Base-by-base conservation (phyloP, 2,113 vertebrate species). In the Elachura formosa region DNA sequence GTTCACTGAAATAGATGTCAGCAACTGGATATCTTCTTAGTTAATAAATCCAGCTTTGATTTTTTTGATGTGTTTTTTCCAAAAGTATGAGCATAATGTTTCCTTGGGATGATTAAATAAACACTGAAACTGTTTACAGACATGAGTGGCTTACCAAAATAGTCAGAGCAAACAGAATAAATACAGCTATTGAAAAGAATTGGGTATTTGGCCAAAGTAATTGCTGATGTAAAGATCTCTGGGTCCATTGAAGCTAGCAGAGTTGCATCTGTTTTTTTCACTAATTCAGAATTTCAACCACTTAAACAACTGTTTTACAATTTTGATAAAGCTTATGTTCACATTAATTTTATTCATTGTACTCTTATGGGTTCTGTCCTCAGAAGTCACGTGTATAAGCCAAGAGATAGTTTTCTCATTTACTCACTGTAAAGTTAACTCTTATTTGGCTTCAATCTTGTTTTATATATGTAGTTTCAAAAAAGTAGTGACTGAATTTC, bases 71-170 rank as follows among this genome's bases (percentile, higher is more conserved):
- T 41, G 11, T 55, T 71, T 62, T 73, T 43, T 17, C 16, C 8
- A 15, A 23, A 85, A 84, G 23, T n/a, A 41, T 72, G 22, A 84
- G 34, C 31, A 5, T 25, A 54, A 15, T 56, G 25, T 93, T 94
- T 92, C 52, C 52, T 81, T 90, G 52, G 81, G 62, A 74, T 1
- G 46, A 80, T 62, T 71, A 94, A 85, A 88, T 54, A 40, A 76
- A 74, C 19, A 31, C 58, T 64, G 59, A 40, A 93, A 48, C 87
- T 81, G n/a, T 89, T 93, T 71, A 75, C 22, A 63, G 63, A 68
- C 34, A 48, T 56, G 89, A 79, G 20, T 54, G 26, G 24, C 34
- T 76, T 87, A 88, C 51, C 29, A 73, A 54, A 69, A 56, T 73
- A 46, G 15, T 84, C n/a, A 75, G 58, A 83, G 29, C 31, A 61